phyloP scores from a whole-genome alignment of 2,888 invertebrate species.

The Noctuana brunneofusca region DNA sequence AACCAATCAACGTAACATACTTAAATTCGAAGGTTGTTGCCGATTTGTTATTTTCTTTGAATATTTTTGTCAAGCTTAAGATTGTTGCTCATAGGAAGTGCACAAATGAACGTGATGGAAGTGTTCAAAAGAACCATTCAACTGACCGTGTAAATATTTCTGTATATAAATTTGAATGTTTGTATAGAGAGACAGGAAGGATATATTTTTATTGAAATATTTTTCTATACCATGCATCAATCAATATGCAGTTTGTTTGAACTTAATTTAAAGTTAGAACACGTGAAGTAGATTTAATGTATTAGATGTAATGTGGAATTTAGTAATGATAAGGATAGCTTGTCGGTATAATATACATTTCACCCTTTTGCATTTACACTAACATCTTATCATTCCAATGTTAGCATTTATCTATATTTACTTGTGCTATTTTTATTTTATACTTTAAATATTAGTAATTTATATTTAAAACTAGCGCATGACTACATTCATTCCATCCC shows the following conservation, averaged over 20 bases:
- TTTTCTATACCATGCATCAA: slow-evolving; percentile 63
- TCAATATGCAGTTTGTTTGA: slow-evolving; percentile 40
- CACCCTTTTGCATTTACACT: slow-evolving; percentile 19
- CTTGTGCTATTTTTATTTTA: slow-evolving; percentile 32
- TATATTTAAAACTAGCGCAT: slow-evolving; percentile 36
- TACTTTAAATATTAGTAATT: slow-evolving; percentile 12
- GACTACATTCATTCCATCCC: slow-evolving; percentile 41
- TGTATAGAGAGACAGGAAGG: slow-evolving; percentile 69
- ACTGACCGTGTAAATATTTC: slow-evolving; percentile 55
- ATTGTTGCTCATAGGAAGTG: slow-evolving; percentile 6
- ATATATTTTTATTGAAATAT: slow-evolving; percentile 76
- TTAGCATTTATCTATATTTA: slow-evolving; percentile 50
- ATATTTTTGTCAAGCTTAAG: background rate
- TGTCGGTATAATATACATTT: background rate
- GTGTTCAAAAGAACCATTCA: background rate
- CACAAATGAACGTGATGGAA: slow-evolving; percentile 14
- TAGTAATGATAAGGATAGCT: slow-evolving; percentile 48
- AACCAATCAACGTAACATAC: slow-evolving; percentile 3
- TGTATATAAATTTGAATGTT: slow-evolving; percentile 66
- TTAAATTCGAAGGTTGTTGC: background rate
- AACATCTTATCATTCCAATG: slow-evolving; percentile 50
- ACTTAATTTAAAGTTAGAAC: background rate
- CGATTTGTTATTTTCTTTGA: background rate
- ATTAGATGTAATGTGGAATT: slow-evolving; percentile 56
- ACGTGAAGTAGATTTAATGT: slow-evolving; percentile 1